A percentile compares a stretch with the other conserved stretches of the same genome.
Evolutionary conservation across 2,113 vertebrate genomes (phyloP).

Genomic region (Alligator mississippiensis): DNA sequence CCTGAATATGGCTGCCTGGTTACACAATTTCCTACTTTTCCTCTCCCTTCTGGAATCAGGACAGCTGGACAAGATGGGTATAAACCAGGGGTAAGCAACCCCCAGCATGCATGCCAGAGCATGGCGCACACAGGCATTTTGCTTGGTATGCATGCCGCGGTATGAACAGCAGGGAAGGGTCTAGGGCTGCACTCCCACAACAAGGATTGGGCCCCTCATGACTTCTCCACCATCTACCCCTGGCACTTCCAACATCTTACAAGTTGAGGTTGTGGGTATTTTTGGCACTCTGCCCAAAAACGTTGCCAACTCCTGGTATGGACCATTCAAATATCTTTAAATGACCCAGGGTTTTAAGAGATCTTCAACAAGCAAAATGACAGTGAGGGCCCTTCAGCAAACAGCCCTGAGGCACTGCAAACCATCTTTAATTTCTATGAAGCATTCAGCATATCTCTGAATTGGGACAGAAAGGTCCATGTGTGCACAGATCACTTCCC

Average conservation of each 20-base stretch:
- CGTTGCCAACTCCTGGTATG: background rate
- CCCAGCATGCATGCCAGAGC: too few species aligned
- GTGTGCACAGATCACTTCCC: constrained; percentile 23
- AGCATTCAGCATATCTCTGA: background rate
- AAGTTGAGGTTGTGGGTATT: too few species aligned
- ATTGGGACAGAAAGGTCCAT: background rate
- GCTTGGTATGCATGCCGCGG: too few species aligned
- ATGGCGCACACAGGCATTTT: too few species aligned
- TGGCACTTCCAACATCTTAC: too few species aligned
- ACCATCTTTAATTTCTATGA: background rate
- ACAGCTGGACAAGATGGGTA: background rate
- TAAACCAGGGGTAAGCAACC: too few species aligned
- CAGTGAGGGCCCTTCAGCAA: background rate
- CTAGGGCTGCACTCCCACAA: too few species aligned
- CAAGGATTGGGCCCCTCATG: too few species aligned
- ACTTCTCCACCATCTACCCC: too few species aligned
- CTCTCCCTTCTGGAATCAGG: background rate
- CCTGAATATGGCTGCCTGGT: background rate
- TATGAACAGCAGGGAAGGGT: too few species aligned
- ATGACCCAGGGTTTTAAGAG: background rate
- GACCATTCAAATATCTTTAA: background rate
- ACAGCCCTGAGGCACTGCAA: background rate
- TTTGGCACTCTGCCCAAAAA: too few species aligned
- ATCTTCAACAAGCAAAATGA: background rate
- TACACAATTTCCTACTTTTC: background rate